phyloP scores from a whole-genome alignment of 2,113 vertebrate genomes.

The Leptosomus discolor region DNA sequence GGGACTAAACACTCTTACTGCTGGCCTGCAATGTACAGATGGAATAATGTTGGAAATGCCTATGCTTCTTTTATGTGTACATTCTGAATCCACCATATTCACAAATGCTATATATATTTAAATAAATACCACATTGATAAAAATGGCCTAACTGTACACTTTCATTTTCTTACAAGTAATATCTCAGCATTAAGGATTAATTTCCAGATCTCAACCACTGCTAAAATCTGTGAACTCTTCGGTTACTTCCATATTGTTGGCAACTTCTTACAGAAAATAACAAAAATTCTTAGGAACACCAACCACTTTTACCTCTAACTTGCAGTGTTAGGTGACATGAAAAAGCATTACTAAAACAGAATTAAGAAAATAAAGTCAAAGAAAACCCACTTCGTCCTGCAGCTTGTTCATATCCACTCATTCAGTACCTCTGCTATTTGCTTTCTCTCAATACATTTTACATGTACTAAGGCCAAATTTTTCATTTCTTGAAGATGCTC shows the following conservation, averaged over 20 bases:
- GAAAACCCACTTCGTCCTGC: not conserved
- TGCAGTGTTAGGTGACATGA: not conserved
- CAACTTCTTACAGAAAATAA: not conserved
- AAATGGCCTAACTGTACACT: not conserved
- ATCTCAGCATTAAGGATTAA: not conserved
- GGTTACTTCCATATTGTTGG: not conserved
- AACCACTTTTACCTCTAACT: not conserved
- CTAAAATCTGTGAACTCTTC: not conserved
- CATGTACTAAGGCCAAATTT: not conserved
- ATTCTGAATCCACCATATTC: not conserved
- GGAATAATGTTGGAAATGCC: not conserved
- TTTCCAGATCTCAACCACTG: not conserved
- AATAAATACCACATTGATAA: not conserved
- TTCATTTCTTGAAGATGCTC: not conserved
- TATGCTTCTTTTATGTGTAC: not conserved
- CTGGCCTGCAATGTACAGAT: not conserved
- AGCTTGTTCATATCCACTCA: not conserved
- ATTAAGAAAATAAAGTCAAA: not conserved
- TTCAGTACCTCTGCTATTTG: not conserved
- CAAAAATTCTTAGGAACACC: not conserved
- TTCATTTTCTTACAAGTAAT: not conserved
- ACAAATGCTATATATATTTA: not conserved
- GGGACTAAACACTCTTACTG: not conserved
- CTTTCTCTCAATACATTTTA: not conserved
- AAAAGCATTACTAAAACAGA: not conserved